Evolutionary conservation across 2,113 vertebrate genomes (phyloP).

Genomic region (Atractosteus spatula): DNA sequence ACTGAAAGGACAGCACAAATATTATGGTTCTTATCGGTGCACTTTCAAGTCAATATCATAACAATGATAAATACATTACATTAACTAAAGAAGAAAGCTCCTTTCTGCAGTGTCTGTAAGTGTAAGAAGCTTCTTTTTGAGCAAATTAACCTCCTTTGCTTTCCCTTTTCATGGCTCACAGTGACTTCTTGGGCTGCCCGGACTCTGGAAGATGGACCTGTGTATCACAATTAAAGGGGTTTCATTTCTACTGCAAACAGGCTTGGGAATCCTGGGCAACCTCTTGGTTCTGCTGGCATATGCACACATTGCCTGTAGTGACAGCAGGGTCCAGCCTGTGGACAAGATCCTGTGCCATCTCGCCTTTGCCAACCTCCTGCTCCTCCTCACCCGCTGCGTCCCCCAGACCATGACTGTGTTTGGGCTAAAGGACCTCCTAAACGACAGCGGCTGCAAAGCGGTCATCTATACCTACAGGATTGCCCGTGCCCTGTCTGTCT

Average conservation of each 20-base stretch:
- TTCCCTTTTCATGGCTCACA: too few relatives aligned
- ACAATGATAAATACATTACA: too few relatives aligned
- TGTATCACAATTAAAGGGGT: constrained; percentile 71
- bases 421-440: constrained; percentile 54
- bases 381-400: constrained; percentile 62
- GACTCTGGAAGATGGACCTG: constrained; percentile 57
- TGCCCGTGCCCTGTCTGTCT: constrained; percentile 66
- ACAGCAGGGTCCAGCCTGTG: constrained; percentile 57
- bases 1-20: too few relatives aligned
- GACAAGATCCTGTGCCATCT: constrained; percentile 71
- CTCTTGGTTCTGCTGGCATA: constrained; percentile 58
- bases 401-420: constrained; percentile 72
- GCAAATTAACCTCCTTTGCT: too few relatives aligned
- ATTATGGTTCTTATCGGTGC: too few relatives aligned
- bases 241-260: constrained; percentile 72
- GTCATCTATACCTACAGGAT: constrained; percentile 70
- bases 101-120: too few relatives aligned
- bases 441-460: constrained; percentile 64
- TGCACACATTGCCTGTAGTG: constrained; percentile 37
- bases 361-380: constrained; percentile 65
- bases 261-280: constrained; percentile 66
- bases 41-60: too few relatives aligned
- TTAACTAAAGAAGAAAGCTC: too few relatives aligned
- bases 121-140: too few relatives aligned
- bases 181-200: too few relatives aligned